Base-by-base conservation (phyloP, 2,113 vertebrate species). In the Marmota monax region DNA sequence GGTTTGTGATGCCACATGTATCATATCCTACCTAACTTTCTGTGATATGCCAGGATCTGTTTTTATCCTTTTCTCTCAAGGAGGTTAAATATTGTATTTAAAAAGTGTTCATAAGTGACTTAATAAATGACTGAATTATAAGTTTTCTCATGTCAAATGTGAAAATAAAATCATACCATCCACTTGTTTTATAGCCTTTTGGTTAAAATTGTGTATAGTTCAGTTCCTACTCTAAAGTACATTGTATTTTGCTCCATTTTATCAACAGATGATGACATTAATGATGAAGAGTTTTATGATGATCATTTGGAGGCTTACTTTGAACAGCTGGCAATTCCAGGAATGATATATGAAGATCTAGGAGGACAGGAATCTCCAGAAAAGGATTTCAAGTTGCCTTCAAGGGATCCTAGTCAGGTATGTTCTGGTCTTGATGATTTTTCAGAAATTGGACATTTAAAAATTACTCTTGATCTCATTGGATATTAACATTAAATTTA, bases 251-350 rank as follows among this genome's bases (percentile, higher is more conserved):
- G 96, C 13, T 95, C 17, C 9, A 25, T 80, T 92, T 34, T 98
- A 85, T 92, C 67, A 16, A 58, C 94, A 99, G 99, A 99, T 98
- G 99, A 99, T 92, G 99, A 99, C 79, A 97, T 99, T 96, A 99
- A 99, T 98, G 98, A 99, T 93, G 99, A 99, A 98, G 98, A 99
- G 56, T 99, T 99, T 96, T 99, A 99, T 92, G 99, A 99, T 97
- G 99, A 99, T 34, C 98, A 99, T 45, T 97, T 99, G 45, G 99
- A 99, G 96, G 98, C 99, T 0, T 99, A 99, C 97, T 99, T 99
- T 97, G 99, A 99, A 79, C 99, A 99, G 63, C 97, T 99, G 91
- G 98, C 99, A 11, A 98, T 99, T 84, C 99, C 99, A 94, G 99
- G 99, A 96, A 99, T 99, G 98, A 97, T 98, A 92, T 99, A 98